Base-by-base conservation (phyloP, 2,797 vertebrate genomes). In the Balearica regulorum region DNA sequence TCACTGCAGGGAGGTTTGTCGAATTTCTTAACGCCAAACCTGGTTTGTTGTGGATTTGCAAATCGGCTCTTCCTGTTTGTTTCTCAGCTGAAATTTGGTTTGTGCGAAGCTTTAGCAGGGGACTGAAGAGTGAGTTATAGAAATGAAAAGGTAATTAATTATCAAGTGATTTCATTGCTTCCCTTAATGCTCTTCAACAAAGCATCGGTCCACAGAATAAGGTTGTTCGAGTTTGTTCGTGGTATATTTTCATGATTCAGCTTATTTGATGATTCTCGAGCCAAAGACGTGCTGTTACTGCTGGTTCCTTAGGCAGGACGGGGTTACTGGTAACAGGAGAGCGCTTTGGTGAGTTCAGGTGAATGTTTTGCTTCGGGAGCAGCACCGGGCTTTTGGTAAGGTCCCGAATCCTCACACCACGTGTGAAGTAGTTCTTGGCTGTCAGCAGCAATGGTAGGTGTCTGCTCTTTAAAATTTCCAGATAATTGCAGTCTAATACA, bases 201-300 rank as follows among this genome's bases (percentile, higher is more conserved):
- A 70, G 65, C 73, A 20, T 46, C 33, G 7, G 5, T 19, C 66
- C 51, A 13, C 26, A 44, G 73, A 19, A 21, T 31, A 13, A 54
- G 16, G 22, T 17, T 70, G 39, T 29, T 69, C 11, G 3, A 5
- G 41, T 55, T 60, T 49, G 13, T 35, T 70, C 0, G 0, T 21
- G 41, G 1, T 21, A 3, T 22, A 3, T 81, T 77, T 66, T 71
- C 44, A 22, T 64, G 57, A 82, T 48, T 93, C 44, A 84, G 62
- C 46, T 92, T 64, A 8, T 82, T 13, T 84, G 69, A 64, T 43
- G 49, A 44, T 69, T 76, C 54, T 26, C 53, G 53, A 82, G 26
- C 31, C 37, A 46, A 83, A 57, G 12, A 13, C 9, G 17, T 33
- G 60, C 58, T 35, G n/a, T 51, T 80, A 1, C 25, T 57, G 54